phyloP scores from a whole-genome alignment of 37 sponge, comb jelly and placozoan genomes.

The Mnemiopsis leidyi region DNA sequence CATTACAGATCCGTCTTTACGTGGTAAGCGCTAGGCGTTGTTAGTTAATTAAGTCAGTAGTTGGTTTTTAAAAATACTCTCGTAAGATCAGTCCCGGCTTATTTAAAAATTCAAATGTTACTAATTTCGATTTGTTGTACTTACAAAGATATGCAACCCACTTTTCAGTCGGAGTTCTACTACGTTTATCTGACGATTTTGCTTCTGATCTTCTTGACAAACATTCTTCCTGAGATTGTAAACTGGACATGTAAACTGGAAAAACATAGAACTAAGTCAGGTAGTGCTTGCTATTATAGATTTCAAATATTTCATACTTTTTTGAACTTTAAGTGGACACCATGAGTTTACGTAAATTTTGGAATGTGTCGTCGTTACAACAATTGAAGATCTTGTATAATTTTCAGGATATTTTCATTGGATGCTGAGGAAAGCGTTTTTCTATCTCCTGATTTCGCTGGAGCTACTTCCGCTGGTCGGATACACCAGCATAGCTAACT shows the following conservation, averaged over 20 bases:
- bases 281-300: not conserved
- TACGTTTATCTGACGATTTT: not conserved
- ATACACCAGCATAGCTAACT: not conserved
- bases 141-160: too few relatives aligned
- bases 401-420: constrained; percentile 18
- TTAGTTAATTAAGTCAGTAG: too few relatives aligned
- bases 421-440: not conserved
- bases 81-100: too few relatives aligned
- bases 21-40: not conserved
- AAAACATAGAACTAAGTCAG: not conserved
- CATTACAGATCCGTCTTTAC: not conserved
- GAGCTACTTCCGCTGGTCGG: constrained; percentile 8
- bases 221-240: constrained; percentile 4
- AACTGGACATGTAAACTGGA: constrained; percentile 27
- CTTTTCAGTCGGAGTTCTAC: not conserved
- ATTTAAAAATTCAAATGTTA: too few relatives aligned
- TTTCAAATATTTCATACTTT: not conserved
- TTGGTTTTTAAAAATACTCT: too few relatives aligned
- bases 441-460: not conserved
- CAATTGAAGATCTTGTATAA: too few relatives aligned
- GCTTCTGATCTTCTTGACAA: not conserved
- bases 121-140: too few relatives aligned
- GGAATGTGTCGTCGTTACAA: too few relatives aligned
- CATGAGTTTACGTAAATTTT: too few relatives aligned
- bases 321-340: too few relatives aligned